Conservation (phyloP, 2,797 vertebrate genomes). For the Alca torda region DNA sequence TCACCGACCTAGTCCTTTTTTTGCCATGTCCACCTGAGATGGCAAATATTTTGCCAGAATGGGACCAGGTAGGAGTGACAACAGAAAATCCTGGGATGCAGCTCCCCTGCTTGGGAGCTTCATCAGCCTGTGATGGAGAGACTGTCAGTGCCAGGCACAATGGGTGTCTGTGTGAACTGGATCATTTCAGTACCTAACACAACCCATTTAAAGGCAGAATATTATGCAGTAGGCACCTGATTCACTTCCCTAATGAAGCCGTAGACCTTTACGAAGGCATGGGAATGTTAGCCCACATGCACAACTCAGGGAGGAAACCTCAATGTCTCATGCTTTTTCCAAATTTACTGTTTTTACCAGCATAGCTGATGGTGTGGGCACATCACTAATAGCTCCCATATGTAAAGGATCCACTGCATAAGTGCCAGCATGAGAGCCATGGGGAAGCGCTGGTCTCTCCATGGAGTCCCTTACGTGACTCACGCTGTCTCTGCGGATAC, state of each 20-base stretch:
- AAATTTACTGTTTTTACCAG: background rate
- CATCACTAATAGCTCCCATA: background rate
- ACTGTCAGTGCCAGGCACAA: background rate
- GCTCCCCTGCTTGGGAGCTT: background rate
- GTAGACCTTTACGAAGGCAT: background rate
- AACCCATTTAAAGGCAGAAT: background rate
- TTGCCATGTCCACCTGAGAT: background rate
- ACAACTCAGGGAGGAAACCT: background rate
- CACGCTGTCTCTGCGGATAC: background rate
- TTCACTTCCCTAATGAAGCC: background rate
- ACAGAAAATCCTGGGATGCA: background rate
- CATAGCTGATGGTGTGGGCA: background rate
- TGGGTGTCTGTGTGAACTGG: background rate
- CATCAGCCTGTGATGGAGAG: background rate
- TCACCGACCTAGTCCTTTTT: background rate
- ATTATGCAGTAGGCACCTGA: background rate
- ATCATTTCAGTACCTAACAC: background rate
- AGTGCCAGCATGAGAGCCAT: fast-evolving
- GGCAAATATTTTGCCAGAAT: background rate
- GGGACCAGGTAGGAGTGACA: background rate
- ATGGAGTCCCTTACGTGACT: background rate
- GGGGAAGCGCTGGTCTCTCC: background rate
- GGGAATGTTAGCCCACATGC: background rate
- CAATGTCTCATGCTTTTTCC: background rate
- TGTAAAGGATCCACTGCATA: background rate